These are phyloP conservation scores for Drosophila pseudotalamancana DNA, from an alignment of 2,888 invertebrate species.

Conservation along the genomic window DNA sequence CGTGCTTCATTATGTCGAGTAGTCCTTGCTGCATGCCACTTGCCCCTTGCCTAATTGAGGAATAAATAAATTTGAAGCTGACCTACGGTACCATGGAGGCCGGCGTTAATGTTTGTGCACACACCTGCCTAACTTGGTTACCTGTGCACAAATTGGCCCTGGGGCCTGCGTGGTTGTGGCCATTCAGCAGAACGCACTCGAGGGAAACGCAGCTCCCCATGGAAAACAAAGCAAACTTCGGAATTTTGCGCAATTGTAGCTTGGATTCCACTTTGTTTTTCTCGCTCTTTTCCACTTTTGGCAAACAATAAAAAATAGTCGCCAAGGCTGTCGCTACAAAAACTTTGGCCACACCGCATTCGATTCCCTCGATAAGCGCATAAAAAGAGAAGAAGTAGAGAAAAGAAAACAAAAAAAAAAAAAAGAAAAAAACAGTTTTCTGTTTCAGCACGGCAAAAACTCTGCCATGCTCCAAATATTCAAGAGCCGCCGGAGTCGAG, in stretches of 20 bases:
- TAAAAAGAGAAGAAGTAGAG: conserved; percentile 2
- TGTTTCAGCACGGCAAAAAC: conserved; percentile 23
- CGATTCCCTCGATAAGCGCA: conserved; percentile 68
- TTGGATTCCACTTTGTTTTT: conserved; percentile 11
- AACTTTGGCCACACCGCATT: conserved; percentile 64
- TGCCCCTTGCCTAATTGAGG: conserved; percentile 58
- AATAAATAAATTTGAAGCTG: conserved; percentile 76
- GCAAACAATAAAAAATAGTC: conserved; percentile 75
- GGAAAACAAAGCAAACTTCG: conserved; percentile 67
- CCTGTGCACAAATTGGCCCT: conserved; percentile 59
- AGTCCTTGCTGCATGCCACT: conserved; percentile 3
- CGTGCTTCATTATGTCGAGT: conserved; percentile 71
- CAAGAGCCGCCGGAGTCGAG: conserved; percentile 19
- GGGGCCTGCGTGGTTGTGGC: conserved; percentile 36
- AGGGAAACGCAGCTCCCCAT: conserved; percentile 54
- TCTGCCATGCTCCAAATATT: conserved; percentile 25
- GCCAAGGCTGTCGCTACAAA: conserved; percentile 44
- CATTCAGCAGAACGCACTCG: conserved; percentile 73
- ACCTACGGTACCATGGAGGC: conserved; percentile 44
- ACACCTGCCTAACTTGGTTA: conserved; percentile 69
- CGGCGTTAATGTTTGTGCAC: conserved; percentile 51
- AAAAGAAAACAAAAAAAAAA: conserved; percentile 1
- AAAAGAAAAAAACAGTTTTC: conserved; percentile 3
- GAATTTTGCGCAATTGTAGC: conserved; percentile 72
- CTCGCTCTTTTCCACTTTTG: conserved; percentile 12